Base-by-base conservation (phyloP, 2,797 vertebrate genomes). In the Pantherophis alleghaniensis region DNA sequence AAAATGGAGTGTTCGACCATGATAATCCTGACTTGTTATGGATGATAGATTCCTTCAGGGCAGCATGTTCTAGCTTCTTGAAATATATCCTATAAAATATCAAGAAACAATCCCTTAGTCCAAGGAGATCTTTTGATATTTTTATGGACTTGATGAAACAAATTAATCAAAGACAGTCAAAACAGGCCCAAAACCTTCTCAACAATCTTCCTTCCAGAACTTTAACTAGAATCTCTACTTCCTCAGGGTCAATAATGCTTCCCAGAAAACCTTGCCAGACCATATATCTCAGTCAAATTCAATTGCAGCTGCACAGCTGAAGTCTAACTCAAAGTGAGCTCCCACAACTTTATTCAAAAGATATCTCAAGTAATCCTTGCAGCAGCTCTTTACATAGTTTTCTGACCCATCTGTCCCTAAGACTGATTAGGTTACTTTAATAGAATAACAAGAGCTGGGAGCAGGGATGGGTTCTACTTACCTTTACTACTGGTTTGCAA, bases 11-110 rank as follows among this genome's bases (percentile, higher is more conserved):
- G 96, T 94, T 94, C 95, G 95, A 97, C 97, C 96, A 97, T 96
- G 96, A 96, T 97, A 97, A 97, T 96, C 94, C 97, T 95, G 96
- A 26, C 92, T 90, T 86, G 90, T 97, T 94, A 98, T 37, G 92
- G 96, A 79, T 92, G 95, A 93, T 92, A 97, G 95, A 96, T 96
- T 97, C 94, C 96, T 96, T 97, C 97, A 97, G 92, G 91, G 92
- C 94, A 94, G 93, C 95, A 95, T 86, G 92, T 37, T 96, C 91
- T 94, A 93, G 94, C 74, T 92, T 63, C 89, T 97, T 95, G 95
- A 97, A 96, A 96, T 0, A 3, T 95, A 96, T 91, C 87, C 98
- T 98, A 96, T 13, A 97, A 97, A 92, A 37, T 14, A 61, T 89
- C 69, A 91, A 91, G 26, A 61, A 96, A 95, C 96, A 74, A 9